A percentile compares a stretch with the other conserved stretches of the same genome.
phyloP scores from a whole-genome alignment of 2,888 invertebrate species.

The Cerastis rubricosa region DNA sequence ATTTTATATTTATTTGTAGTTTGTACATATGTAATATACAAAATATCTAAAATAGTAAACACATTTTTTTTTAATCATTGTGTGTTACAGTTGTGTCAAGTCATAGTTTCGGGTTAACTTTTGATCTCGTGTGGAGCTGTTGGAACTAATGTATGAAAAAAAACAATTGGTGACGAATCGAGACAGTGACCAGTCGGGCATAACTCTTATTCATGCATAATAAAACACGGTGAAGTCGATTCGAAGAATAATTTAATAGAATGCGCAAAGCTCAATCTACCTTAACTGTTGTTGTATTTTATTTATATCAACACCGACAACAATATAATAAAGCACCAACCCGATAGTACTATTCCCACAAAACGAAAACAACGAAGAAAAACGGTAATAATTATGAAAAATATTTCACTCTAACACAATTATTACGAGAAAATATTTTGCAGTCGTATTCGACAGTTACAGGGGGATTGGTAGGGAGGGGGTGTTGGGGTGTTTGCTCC shows the following conservation, averaged over 20 bases:
- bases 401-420: slow-evolving; percentile 42
- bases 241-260: background rate
- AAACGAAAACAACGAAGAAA: slow-evolving; percentile 8
- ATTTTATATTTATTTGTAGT: too few relatives aligned
- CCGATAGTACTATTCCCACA: background rate
- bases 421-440: slow-evolving; percentile 68
- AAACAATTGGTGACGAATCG: too few relatives aligned
- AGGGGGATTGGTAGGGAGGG: slow-evolving; percentile 34
- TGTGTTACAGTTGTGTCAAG: background rate
- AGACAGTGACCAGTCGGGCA: too few relatives aligned
- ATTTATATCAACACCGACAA: background rate
- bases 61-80: background rate
- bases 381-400: slow-evolving; percentile 21
- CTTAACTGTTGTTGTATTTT: background rate
- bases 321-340: background rate
- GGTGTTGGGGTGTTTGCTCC: slow-evolving; percentile 67
- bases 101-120: background rate
- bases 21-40: too few relatives aligned
- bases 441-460: slow-evolving; percentile 61
- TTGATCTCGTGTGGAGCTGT: background rate
- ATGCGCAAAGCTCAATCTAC: too few relatives aligned
- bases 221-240: too few relatives aligned
- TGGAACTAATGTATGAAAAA: too few relatives aligned
- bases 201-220: too few relatives aligned
- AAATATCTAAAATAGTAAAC: too few relatives aligned